Evolutionary conservation across 2,797 vertebrate genomes (phyloP).

Genomic region (Melanotaenia maccullochi): DNA sequence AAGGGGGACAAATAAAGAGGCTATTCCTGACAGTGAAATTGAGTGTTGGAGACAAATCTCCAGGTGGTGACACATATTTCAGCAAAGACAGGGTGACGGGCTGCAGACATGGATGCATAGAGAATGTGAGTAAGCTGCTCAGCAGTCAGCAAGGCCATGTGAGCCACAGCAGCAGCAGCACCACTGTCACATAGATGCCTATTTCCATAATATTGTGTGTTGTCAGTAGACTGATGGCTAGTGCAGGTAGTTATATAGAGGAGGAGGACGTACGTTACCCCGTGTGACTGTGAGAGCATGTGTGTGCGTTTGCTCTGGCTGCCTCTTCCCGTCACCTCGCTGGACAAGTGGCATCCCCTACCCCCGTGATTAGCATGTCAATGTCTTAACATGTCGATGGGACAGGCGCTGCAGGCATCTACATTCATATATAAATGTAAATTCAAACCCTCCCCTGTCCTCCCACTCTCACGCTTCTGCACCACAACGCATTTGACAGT

Average conservation of each 20-base stretch:
- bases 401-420: conserved; percentile 69
- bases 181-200: conserved; percentile 61
- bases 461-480: conserved; percentile 49
- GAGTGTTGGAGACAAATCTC: conserved; percentile 18
- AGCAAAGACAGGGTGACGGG: conserved; percentile 16
- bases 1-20: conserved; percentile 21
- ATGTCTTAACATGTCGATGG: conserved; percentile 80
- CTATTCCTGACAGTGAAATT: conserved; percentile 22
- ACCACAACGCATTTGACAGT: conserved; percentile 69
- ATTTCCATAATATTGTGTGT: conserved; percentile 86
- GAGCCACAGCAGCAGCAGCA: conserved; percentile 45
- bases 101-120: conserved; percentile 32
- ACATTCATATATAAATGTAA: conserved; percentile 84
- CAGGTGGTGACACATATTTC: conserved; percentile 23
- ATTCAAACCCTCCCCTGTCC: conserved; percentile 46
- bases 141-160: conserved; percentile 50
- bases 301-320: conserved; percentile 40
- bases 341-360: conserved; percentile 81
- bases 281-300: conserved; percentile 16
- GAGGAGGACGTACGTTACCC: conserved; percentile 46
- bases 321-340: conserved; percentile 68
- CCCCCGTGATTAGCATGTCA: conserved; percentile 87
- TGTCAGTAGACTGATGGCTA: conserved; percentile 79
- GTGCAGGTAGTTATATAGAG: conserved; percentile 77
- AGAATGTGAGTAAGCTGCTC: conserved; percentile 56